These are phyloP conservation scores for Oasisia sp. DNA, from an alignment of 2,888 invertebrate species.

Conservation along the genomic window DNA sequence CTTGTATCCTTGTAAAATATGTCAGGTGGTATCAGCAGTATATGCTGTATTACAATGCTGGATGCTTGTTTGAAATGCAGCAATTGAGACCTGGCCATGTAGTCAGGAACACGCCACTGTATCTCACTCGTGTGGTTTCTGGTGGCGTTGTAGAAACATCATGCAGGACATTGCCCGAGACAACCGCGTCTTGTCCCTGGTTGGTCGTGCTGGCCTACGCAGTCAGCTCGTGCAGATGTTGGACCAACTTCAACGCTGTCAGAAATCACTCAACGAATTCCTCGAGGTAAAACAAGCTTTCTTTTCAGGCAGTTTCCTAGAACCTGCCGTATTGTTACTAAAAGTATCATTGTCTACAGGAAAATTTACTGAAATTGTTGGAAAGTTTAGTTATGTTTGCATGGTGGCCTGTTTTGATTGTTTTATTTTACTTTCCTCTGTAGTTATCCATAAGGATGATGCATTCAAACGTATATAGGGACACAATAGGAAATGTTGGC, in stretches of 20 bases:
- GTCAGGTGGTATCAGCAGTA: background rate
- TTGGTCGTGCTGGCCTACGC: slow-evolving; percentile 76
- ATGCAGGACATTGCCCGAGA: slow-evolving; percentile 84
- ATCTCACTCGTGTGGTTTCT: background rate
- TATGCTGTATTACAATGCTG: no score
- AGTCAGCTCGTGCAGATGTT: slow-evolving; percentile 82
- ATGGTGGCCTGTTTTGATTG: no score
- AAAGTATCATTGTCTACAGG: background rate
- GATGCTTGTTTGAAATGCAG: no score
- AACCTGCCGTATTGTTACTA: background rate
- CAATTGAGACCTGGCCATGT: background rate
- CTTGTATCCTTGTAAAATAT: no score
- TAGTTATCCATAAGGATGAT: no score
- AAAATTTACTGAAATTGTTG: background rate
- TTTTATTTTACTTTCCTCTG: no score
- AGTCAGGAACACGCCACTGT: background rate
- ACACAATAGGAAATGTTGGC: no score
- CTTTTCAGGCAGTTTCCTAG: background rate
- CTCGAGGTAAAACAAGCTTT: slow-evolving; percentile 73
- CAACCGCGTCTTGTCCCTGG: slow-evolving; percentile 78
- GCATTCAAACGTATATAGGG: no score
- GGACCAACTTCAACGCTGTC: slow-evolving; percentile 90
- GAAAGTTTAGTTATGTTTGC: no score
- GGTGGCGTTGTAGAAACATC: slow-evolving; percentile 72
- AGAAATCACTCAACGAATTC: slow-evolving; percentile 92